Evolutionary conservation across 2,797 vertebrate species (phyloP).

Genomic region (Orientallactaga sibirica): DNA sequence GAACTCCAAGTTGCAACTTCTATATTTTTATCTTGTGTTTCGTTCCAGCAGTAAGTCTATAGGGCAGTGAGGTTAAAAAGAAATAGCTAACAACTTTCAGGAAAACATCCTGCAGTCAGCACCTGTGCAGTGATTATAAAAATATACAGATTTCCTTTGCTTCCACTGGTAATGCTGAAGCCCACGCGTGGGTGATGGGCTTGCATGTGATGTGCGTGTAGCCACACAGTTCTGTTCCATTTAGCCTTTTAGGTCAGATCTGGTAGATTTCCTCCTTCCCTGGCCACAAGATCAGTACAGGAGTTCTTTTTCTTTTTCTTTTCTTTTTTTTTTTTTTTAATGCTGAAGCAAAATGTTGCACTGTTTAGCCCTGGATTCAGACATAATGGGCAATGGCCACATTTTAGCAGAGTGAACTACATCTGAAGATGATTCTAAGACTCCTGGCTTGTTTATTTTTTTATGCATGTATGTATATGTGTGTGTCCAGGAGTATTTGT

Average conservation of each 20-base stretch:
- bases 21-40: constrained; percentile 77
- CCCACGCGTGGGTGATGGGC: constrained; percentile 41
- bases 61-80: constrained; percentile 76
- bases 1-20: constrained; percentile 79
- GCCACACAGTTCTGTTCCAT: constrained; percentile 67
- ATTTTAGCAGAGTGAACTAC: neutral
- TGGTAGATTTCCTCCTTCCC: constrained; percentile 13
- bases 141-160: constrained; percentile 71
- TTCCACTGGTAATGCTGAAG: constrained; percentile 65
- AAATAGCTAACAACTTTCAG: constrained; percentile 57
- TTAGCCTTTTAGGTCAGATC: constrained; percentile 71
- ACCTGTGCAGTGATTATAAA: constrained; percentile 67
- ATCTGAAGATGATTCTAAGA: neutral
- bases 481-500: too few species aligned
- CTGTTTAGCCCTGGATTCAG: neutral
- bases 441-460: neutral
- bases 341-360: neutral
- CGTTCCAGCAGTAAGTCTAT: constrained; percentile 65
- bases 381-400: neutral
- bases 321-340: too few species aligned
- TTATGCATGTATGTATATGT: neutral
- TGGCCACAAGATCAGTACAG: neutral
- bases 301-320: constrained; percentile 44
- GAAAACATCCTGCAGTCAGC: constrained; percentile 82
- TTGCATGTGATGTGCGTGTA: neutral